Base-by-base conservation (phyloP, 2,888 invertebrate species). In the Oscheius sp. region DNA sequence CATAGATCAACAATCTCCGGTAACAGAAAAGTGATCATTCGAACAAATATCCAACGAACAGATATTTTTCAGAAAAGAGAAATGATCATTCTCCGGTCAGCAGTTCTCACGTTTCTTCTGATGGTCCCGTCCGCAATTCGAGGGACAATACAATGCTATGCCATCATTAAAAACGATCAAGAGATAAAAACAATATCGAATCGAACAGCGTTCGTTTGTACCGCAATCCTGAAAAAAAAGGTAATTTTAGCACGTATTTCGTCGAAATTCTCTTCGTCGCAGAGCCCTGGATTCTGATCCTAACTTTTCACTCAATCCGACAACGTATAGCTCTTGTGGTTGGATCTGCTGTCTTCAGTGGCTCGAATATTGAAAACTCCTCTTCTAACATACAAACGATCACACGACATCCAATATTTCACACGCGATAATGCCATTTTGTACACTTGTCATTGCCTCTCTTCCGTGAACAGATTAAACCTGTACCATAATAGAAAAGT, bases 91-190 rank as follows among this genome's bases (percentile, higher is more conserved):
- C 55, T 68, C 10, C 53, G 68, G 13, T 68, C 68, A 0, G 68
- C 68, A 33, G 33, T 68, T 53, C 11, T 68, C 13, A 55, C 53
- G 11, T 68, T 68, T 55, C 53, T 68, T 5, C 29, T 68, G 37
- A 53, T 68, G 68, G 32, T 68, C n/a, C 68, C 68, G 2, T 33
- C 68, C 10, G 68, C 68, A 1, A 29, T 68, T 37, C 53, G 68
- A 5, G 68, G 68, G 13, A 53, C 10, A 37, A 35, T 68, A 0
- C 55, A 55, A 9, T 68, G 68, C 21, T 68, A 68, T 42, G 68
- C 68, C 2, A 55, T 55, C 21, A 4, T 35, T 10, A 2, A 13
- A 13, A 33, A 68, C 2, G 55, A 68, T 35, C 10, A 33, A 2
- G 37, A 35, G 3, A 21, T 68, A 21, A 35, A 13, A 21, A 9